Percentiles rank a stretch among this genome's conserved stretches.
Evolutionary conservation across 2,797 vertebrate genomes (phyloP).

Genomic region (Semaprochilodus insignis): DNA sequence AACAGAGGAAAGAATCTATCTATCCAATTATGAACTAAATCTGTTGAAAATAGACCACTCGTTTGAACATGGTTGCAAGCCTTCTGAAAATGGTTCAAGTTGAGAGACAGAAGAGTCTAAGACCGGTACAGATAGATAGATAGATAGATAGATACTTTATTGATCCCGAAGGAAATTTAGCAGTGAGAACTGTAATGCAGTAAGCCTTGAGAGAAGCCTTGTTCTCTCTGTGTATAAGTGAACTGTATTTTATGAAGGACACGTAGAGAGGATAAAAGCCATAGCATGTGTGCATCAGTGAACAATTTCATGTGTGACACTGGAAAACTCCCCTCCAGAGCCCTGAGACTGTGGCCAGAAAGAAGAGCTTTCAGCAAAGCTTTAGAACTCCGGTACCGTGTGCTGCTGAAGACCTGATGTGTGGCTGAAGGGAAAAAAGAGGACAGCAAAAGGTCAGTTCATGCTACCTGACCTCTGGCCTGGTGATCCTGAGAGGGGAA

Average conservation of each 20-base stretch:
- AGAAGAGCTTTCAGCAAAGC: background rate
- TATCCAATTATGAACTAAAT: no score
- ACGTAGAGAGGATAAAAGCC: background rate
- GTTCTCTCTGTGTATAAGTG: background rate
- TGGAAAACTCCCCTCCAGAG: background rate
- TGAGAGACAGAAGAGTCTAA: no score
- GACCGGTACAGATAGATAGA: no score
- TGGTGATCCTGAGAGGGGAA: background rate
- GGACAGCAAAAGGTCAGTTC: slow-evolving; percentile 8
- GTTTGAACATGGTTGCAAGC: no score
- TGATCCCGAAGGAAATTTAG: no score
- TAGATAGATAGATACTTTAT: no score
- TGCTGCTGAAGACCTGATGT: background rate
- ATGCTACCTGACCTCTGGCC: slow-evolving; percentile 12
- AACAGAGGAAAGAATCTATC: no score
- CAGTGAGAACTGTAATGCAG: no score
- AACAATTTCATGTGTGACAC: background rate
- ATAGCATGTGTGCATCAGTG: background rate
- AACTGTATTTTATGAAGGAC: background rate
- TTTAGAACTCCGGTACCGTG: background rate
- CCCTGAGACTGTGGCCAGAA: background rate
- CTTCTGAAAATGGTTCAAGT: no score
- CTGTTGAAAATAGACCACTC: no score
- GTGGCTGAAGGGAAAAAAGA: background rate
- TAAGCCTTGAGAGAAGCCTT: background rate